These are phyloP conservation scores for Gyrodactylus salaris DNA, from an alignment of 1,140 invertebrate genomes.

Conservation along the genomic window DNA sequence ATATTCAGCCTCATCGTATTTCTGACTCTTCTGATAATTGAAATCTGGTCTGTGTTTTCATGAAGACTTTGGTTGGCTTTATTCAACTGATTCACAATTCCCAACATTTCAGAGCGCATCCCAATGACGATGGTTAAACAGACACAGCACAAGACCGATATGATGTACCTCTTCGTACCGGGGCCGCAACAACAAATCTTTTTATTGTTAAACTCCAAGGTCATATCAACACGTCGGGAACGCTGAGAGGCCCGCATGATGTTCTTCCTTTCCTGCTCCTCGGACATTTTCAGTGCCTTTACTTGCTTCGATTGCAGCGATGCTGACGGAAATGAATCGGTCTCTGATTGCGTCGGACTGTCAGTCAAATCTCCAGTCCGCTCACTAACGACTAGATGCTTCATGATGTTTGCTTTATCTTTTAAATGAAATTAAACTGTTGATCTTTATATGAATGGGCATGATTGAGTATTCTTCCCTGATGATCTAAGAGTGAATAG, in stretches of 20 bases:
- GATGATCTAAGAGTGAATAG: too few species aligned
- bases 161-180: constrained; percentile 1
- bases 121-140: constrained; percentile 5
- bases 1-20: too few species aligned
- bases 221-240: not conserved
- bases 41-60: not conserved
- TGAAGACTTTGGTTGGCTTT: constrained; percentile 4
- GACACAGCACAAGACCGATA: constrained; percentile 1
- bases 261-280: not conserved
- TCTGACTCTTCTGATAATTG: not conserved
- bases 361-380: not conserved
- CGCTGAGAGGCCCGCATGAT: not conserved
- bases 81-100: constrained; percentile 3
- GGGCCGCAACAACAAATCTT: constrained; percentile 7
- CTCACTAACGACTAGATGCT: not conserved
- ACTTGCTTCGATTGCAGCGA: not conserved
- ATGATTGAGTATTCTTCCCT: too few species aligned
- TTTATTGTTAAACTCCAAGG: not conserved
- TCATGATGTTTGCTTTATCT: too few species aligned
- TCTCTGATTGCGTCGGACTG: not conserved
- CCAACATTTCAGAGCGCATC: constrained; percentile 7
- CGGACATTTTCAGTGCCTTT: not conserved
- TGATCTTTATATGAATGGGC: too few species aligned
- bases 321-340: not conserved
- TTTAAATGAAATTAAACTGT: too few species aligned